Evolutionary conservation across 2,113 vertebrate genomes (phyloP).

Genomic region (Illadopsis cleaveri): DNA sequence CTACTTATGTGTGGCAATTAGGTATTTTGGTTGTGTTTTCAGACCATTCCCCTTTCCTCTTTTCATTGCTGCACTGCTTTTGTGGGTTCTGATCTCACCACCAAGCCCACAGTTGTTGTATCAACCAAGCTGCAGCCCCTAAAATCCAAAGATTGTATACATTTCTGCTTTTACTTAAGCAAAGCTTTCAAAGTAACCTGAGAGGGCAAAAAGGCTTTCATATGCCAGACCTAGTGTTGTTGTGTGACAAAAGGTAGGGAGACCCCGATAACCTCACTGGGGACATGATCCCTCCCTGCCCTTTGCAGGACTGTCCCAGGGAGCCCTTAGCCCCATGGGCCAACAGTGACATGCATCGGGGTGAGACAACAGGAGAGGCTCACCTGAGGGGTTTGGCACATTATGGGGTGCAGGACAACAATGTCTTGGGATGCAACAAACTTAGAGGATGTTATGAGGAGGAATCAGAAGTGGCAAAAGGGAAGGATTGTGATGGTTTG

Average conservation of each 20-base stretch:
- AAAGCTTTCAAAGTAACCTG: neutral
- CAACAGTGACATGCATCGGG: rapidly evolving
- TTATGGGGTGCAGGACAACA: neutral
- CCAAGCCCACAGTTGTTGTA: neutral
- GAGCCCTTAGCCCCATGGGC: neutral
- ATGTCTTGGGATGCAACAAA: neutral
- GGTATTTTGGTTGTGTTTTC: neutral
- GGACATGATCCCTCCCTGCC: neutral
- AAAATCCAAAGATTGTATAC: neutral
- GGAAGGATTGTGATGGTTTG: neutral
- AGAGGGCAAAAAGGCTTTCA: neutral
- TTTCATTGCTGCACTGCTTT: neutral
- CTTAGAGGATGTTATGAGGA: neutral
- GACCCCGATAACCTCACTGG: neutral
- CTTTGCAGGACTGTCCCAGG: neutral
- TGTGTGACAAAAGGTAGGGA: neutral
- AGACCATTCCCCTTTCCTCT: neutral
- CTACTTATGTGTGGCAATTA: neutral
- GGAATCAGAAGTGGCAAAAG: neutral
- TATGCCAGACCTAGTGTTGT: neutral
- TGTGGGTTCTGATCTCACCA: neutral
- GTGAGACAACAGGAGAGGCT: neutral
- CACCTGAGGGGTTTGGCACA: no score
- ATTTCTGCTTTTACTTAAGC: neutral
- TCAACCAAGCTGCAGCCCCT: neutral